These are phyloP conservation scores for Rhinoptilus africanus DNA, from an alignment of 2,113 vertebrate genomes.

Conservation along the genomic window DNA sequence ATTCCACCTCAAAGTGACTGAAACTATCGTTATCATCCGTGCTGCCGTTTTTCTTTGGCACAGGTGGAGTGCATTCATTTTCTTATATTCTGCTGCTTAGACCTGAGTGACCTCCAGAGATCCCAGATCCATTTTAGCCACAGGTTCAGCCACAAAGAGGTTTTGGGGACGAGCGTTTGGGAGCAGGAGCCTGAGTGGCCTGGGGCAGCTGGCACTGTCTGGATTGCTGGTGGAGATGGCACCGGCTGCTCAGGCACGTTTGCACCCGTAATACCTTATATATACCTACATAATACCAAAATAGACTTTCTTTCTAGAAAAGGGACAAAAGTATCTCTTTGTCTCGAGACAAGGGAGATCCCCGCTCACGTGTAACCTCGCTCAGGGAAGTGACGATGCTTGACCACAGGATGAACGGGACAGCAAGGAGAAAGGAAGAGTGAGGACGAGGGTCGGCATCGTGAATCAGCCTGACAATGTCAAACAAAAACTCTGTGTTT, in stretches of 20 bases:
- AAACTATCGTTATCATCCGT: rapidly evolving
- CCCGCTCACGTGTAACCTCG: background rate
- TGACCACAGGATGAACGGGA: background rate
- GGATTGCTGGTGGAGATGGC: rapidly evolving
- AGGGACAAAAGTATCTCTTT: background rate
- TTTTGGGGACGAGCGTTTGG: background rate
- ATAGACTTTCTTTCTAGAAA: background rate
- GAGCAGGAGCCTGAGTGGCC: background rate
- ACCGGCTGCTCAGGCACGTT: background rate
- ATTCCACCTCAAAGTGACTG: background rate
- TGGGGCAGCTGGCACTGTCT: no score
- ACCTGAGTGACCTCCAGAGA: background rate
- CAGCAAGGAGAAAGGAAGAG: background rate
- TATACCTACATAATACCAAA: background rate
- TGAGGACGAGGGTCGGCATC: background rate
- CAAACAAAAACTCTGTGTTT: no score
- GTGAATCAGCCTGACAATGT: background rate
- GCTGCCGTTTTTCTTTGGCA: background rate
- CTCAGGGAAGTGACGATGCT: background rate
- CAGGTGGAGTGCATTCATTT: background rate
- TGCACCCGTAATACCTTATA: rapidly evolving
- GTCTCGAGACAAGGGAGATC: background rate
- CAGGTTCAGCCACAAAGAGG: background rate
- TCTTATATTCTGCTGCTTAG: background rate
- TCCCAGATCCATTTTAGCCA: background rate